Evolutionary conservation across 2,888 invertebrate genomes (phyloP).

Genomic region (Ashinkailepas kermadecensis): DNA sequence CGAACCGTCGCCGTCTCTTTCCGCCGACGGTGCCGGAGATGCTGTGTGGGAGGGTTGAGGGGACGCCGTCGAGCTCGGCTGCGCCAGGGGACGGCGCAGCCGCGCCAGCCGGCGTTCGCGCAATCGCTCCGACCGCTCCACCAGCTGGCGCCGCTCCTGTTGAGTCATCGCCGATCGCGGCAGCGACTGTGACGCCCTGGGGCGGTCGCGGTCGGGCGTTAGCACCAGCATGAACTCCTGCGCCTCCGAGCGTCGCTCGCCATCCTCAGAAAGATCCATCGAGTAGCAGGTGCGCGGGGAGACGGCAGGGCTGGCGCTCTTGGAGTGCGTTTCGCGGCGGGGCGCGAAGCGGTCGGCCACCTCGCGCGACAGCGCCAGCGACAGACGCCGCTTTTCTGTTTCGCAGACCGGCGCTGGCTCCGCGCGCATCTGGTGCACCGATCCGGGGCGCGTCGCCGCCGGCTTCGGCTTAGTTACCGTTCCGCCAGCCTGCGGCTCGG

Average conservation of each 20-base stretch:
- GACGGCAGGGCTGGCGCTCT: background rate
- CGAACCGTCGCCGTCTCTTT: slow-evolving; percentile 32
- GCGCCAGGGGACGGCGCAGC: slow-evolving; percentile 34
- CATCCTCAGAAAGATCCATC: slow-evolving; percentile 44
- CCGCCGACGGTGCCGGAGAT: slow-evolving; percentile 35
- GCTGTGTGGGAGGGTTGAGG: slow-evolving; percentile 35
- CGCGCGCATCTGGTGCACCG: slow-evolving; percentile 80
- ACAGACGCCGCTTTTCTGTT: slow-evolving; percentile 75
- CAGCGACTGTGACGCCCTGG: slow-evolving; percentile 27
- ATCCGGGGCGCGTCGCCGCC: slow-evolving; percentile 52
- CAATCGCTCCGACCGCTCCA: slow-evolving; percentile 41
- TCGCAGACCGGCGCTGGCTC: slow-evolving; percentile 91
- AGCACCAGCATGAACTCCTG: slow-evolving; percentile 44
- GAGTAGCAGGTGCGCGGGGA: slow-evolving; percentile 48
- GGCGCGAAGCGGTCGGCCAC: slow-evolving; percentile 55
- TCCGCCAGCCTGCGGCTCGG: background rate
- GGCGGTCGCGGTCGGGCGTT: background rate
- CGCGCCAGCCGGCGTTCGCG: slow-evolving; percentile 42
- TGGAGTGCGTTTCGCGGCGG: background rate
- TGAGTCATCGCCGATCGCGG: slow-evolving; percentile 36
- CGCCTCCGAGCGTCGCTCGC: slow-evolving; percentile 32
- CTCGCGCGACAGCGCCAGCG: slow-evolving; percentile 83
- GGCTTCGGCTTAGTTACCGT: background rate
- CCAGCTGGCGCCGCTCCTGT: background rate
- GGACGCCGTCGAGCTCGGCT: slow-evolving; percentile 38